phyloP scores from a whole-genome alignment of 2,888 invertebrate species.

The Drosophila imparisetae region DNA sequence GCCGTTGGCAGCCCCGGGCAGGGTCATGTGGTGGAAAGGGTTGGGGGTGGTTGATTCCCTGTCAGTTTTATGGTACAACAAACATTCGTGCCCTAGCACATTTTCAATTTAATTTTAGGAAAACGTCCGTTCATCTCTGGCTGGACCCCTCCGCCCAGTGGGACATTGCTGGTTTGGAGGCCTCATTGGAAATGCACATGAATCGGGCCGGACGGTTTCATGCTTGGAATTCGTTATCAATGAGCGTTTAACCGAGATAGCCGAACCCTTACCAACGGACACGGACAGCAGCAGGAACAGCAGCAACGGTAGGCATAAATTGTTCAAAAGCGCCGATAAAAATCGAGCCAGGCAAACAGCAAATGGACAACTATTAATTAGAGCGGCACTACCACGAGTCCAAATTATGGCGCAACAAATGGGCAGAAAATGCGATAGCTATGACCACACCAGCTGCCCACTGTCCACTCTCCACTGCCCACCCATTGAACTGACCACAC shows the following conservation, averaged over 20 bases:
- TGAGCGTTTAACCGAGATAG: conserved; percentile 17
- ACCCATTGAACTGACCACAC: conserved; percentile 37
- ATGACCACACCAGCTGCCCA: conserved; percentile 25
- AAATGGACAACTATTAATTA: conserved; percentile 75
- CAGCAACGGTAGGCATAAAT: conserved; percentile 57
- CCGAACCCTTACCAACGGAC: conserved; percentile 11
- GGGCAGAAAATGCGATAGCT: conserved; percentile 62
- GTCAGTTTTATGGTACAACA: conserved; percentile 32
- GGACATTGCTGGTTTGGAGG: conserved; percentile 4
- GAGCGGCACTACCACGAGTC: conserved; percentile 53
- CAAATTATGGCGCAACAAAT: conserved; percentile 73
- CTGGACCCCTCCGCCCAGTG: background rate
- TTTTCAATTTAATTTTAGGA: conserved; percentile 64
- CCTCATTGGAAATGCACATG: conserved; percentile 73
- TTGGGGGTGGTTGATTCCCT: background rate
- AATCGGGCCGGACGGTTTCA: conserved; percentile 54
- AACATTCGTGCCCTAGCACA: conserved; percentile 17
- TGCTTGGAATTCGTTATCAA: conserved; percentile 76
- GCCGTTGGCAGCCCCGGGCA: background rate
- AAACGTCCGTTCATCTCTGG: conserved; percentile 36
- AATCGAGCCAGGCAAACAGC: conserved; percentile 57
- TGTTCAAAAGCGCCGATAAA: conserved; percentile 65
- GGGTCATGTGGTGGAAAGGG: background rate
- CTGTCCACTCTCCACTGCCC: background rate
- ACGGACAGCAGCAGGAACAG: background rate